Conservation (phyloP, 2,113 vertebrate species). For the Myodes glareolus region DNA sequence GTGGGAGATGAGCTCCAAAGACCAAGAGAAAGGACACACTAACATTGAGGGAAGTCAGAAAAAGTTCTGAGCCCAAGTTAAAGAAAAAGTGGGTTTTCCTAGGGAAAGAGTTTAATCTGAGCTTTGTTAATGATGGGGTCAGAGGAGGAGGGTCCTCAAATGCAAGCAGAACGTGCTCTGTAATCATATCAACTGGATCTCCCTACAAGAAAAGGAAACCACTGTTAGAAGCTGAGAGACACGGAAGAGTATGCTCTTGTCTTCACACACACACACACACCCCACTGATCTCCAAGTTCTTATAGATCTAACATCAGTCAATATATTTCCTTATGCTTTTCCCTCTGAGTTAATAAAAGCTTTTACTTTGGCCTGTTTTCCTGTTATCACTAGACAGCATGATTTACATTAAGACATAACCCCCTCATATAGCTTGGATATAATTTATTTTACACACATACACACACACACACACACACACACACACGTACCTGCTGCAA, state of each 20-base stretch:
- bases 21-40: background rate
- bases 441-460: background rate
- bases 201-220: background rate
- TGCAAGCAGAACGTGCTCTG: background rate
- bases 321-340: background rate
- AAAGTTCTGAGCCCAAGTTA: background rate
- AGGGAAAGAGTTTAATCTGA: accelerated
- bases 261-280: background rate
- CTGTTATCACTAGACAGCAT: background rate
- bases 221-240: background rate
- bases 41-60: background rate
- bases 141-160: accelerated
- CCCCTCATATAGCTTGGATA: background rate
- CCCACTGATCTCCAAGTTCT: background rate
- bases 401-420: background rate
- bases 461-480: no score
- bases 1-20: background rate
- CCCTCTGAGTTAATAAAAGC: background rate
- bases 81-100: background rate
- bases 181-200: no score
- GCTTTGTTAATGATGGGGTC: accelerated
- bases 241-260: background rate
- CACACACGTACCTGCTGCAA: background rate
- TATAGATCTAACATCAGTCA: background rate
- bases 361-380: accelerated